These are phyloP conservation scores for Leptodactylus fallax DNA, from an alignment of 2,797 vertebrate species.

Conservation along the genomic window DNA sequence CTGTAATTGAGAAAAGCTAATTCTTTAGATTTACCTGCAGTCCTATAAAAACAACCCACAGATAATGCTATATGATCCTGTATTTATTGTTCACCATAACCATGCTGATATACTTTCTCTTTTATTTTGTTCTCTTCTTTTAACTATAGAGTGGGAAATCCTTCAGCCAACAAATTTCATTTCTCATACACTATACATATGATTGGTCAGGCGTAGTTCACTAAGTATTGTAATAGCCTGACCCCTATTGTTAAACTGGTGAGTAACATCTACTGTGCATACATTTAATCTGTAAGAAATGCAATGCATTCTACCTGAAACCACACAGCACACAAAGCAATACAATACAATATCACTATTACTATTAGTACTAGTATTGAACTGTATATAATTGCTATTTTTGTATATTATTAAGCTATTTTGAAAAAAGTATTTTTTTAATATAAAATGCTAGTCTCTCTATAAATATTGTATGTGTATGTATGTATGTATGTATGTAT, in stretches of 20 bases:
- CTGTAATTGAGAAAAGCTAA: not conserved
- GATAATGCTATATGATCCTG: not conserved
- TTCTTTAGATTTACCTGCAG: not conserved
- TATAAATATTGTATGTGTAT: no score
- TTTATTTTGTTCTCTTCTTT: not conserved
- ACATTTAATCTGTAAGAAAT: not conserved
- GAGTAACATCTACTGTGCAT: conserved; percentile 20
- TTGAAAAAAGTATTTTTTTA: no score
- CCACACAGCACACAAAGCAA: no score
- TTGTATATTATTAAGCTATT: no score
- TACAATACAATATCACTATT: no score
- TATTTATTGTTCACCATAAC: not conserved
- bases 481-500: not conserved
- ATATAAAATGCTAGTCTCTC: no score
- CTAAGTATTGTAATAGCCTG: conserved; percentile 15
- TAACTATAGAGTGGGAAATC: not conserved
- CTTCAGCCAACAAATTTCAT: not conserved
- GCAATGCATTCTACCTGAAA: not conserved
- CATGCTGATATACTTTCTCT: not conserved
- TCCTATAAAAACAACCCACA: not conserved
- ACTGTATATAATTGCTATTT: not conserved
- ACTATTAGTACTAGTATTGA: no score
- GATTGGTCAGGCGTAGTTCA: conserved; percentile 30
- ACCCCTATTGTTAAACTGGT: conserved; percentile 33
- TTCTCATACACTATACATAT: not conserved